Evolutionary conservation across 2,797 vertebrate genomes (phyloP).

Genomic region (Melanotaenia parkinsoni): DNA sequence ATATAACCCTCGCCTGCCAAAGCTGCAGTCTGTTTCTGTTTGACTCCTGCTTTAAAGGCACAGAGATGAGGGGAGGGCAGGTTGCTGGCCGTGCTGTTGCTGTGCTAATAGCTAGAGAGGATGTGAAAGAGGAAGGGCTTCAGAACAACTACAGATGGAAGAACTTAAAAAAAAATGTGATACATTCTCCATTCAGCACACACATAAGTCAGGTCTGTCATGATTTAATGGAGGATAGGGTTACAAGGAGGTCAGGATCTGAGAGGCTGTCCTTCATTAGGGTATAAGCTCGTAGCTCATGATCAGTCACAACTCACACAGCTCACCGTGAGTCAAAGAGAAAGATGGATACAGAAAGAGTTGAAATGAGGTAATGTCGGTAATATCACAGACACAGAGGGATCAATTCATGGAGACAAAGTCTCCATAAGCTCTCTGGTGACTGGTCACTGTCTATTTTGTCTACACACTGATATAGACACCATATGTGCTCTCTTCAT

Average conservation of each 20-base stretch:
- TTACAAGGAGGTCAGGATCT: slow-evolving; percentile 30
- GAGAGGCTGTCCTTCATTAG: slow-evolving; percentile 34
- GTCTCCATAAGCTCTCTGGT: slow-evolving; percentile 28
- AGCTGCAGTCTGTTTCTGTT: slow-evolving; percentile 58
- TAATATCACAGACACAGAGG: slow-evolving; percentile 29
- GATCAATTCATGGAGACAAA: slow-evolving; percentile 23
- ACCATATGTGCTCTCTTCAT: slow-evolving; percentile 43
- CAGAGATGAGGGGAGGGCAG: slow-evolving; percentile 55
- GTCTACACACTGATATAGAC: slow-evolving; percentile 56
- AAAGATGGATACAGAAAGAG: slow-evolving; percentile 10
- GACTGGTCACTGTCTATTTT: slow-evolving; percentile 61
- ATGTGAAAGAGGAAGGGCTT: slow-evolving; percentile 68
- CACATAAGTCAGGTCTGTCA: slow-evolving; percentile 3
- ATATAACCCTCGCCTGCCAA: slow-evolving; percentile 70
- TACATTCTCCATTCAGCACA: slow-evolving; percentile 23
- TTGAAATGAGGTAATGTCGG: slow-evolving; percentile 15
- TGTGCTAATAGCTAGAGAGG: slow-evolving; percentile 44
- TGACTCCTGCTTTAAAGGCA: slow-evolving; percentile 51
- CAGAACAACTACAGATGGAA: slow-evolving; percentile 45
- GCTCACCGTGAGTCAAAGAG: slow-evolving; percentile 31
- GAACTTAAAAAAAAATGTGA: slow-evolving; percentile 13
- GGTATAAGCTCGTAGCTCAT: not conserved
- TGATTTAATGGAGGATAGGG: slow-evolving; percentile 25
- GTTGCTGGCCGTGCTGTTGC: slow-evolving; percentile 26
- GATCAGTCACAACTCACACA: slow-evolving; percentile 34